Evolutionary conservation across 2,113 vertebrate species (phyloP).

Genomic region (Lycaon pictus): DNA sequence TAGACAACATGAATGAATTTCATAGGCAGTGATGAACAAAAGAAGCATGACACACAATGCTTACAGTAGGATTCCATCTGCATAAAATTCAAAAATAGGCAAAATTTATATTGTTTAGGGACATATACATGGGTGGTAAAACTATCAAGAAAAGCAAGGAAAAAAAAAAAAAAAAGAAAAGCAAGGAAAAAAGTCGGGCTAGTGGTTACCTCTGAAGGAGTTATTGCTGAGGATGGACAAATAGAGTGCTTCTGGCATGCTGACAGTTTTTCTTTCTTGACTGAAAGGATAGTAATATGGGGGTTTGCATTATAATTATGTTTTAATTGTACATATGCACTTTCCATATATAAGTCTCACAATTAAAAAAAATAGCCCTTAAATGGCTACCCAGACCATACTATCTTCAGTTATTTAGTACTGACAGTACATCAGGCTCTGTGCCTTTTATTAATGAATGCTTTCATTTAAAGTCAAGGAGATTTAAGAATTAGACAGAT

Average conservation of each 20-base stretch:
- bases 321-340: neutral
- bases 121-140: neutral
- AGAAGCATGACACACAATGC: neutral
- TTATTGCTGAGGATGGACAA: neutral
- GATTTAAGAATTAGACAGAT: neutral
- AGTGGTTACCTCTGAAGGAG: neutral
- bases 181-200: neutral
- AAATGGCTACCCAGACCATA: neutral
- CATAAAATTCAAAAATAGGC: neutral
- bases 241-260: neutral
- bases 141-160: neutral
- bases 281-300: neutral
- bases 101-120: neutral
- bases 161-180: neutral
- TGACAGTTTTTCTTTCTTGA: neutral
- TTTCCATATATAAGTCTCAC: neutral
- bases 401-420: neutral
- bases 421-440: neutral
- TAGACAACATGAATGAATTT: neutral
- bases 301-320: neutral
- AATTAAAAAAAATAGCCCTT: neutral
- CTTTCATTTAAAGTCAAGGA: neutral
- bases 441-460: conserved; percentile 7
- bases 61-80: neutral
- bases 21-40: neutral